A percentile compares a stretch with the other conserved stretches of the same genome.
Evolutionary conservation across 2,113 vertebrate genomes (phyloP).

Genomic region (Actinemys pallida): DNA sequence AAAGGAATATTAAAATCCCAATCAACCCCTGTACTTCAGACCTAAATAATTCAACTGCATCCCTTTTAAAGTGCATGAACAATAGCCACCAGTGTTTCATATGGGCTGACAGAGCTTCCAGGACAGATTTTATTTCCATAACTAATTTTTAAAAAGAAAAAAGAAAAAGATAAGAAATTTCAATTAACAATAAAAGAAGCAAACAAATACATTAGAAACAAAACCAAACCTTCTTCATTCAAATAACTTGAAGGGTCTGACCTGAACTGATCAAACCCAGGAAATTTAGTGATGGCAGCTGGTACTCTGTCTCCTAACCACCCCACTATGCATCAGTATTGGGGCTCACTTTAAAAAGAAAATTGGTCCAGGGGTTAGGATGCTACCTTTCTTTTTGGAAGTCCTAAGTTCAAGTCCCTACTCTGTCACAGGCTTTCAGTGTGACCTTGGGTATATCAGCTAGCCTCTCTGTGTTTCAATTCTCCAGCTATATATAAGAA

Average conservation of each 20-base stretch:
- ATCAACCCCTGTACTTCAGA: too few species aligned
- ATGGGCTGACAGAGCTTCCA: not conserved
- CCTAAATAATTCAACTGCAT: too few species aligned
- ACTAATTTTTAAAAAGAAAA: not conserved
- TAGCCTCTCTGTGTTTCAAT: not conserved
- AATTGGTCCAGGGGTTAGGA: not conserved
- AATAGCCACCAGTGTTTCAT: not conserved
- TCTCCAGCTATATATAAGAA: not conserved
- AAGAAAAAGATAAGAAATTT: too few species aligned
- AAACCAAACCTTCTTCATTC: not conserved
- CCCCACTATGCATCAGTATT: not conserved
- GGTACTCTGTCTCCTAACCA: not conserved
- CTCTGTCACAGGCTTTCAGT: fast-evolving
- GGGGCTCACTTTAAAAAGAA: fast-evolving
- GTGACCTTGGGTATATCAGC: not conserved
- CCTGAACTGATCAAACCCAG: not conserved
- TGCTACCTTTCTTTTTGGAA: not conserved
- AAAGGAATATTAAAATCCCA: too few species aligned
- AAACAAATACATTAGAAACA: not conserved
- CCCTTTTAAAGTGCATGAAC: not conserved
- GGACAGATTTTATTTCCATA: not conserved
- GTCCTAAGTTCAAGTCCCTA: not conserved
- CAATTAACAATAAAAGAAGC: not conserved
- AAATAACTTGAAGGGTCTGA: not conserved
- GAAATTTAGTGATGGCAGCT: not conserved